phyloP scores from a whole-genome alignment of 1,140 invertebrate species.

The Megalopta genalis region DNA sequence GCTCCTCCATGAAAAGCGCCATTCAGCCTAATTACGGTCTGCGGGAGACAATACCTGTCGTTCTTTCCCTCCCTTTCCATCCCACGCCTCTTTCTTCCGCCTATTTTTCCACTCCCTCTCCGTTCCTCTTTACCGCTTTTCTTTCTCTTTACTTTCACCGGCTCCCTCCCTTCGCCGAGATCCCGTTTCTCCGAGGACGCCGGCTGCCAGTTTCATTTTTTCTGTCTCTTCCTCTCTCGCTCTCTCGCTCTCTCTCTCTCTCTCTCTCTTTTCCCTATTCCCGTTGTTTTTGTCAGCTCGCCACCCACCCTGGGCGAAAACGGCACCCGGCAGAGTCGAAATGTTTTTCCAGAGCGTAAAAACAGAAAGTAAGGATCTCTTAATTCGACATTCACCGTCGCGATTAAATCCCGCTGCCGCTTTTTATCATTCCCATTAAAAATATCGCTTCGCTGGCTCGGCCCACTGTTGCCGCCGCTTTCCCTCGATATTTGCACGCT shows the following conservation, averaged over 20 bases:
- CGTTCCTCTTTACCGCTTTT: neutral
- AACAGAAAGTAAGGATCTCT: constrained; percentile 20
- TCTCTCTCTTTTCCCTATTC: no score
- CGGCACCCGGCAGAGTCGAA: constrained; percentile 18
- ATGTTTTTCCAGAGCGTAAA: constrained; percentile 31
- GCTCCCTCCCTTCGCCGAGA: constrained; percentile 19
- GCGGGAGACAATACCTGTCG: constrained; percentile 49
- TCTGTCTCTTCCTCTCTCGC: neutral
- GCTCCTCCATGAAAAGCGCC: constrained; percentile 57
- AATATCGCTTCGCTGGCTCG: constrained; percentile 12
- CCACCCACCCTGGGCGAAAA: constrained; percentile 16
- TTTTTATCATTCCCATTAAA: constrained; percentile 24
- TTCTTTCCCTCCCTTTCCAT: constrained; percentile 41
- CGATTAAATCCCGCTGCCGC: constrained; percentile 25
- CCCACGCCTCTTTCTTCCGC: constrained; percentile 2
- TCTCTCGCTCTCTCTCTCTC: neutral
- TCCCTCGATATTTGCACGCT: constrained; percentile 3
- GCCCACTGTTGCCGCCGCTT: neutral
- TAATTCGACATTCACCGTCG: constrained; percentile 24
- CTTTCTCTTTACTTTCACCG: constrained; percentile 23
- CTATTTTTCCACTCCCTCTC: neutral
- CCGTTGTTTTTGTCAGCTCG: neutral
- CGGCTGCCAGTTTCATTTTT: constrained; percentile 31
- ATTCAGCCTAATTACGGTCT: constrained; percentile 64
- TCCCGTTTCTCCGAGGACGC: constrained; percentile 27